Base-by-base conservation (phyloP, 2,797 vertebrate genomes). In the Podargus strigoides region DNA sequence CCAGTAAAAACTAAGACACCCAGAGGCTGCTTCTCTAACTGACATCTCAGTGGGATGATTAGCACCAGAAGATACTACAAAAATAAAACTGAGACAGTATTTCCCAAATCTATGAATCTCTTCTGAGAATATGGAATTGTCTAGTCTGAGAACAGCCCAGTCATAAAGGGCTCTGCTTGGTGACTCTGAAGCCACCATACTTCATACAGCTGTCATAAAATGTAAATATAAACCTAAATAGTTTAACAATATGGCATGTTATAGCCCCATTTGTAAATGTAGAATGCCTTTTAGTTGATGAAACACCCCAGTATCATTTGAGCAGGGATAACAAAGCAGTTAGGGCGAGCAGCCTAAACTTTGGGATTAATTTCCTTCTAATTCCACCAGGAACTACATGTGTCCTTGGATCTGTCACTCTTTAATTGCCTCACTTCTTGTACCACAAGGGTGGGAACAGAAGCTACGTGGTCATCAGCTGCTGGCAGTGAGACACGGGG, bases 401-500 rank as follows among this genome's bases (percentile, higher is more conserved):
- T 9, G 6, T 49, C n/a, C 42, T 74, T 2, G 2, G 39, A 34
- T 34, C 36, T 63, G n/a, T 22, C 76, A 46, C 26, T 59, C 50
- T 76, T 52, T n/a, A 53, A 22, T 27, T 41, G 34, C 46, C 30
- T 72, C 52, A 26, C 5, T 63, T 50, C 20, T 7, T 53, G 23
- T 47, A 41, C 64, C 39, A 16, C 39, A 12, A 41, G 58, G 32
- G 52, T 46, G 14, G 23, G 77, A 66, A 37, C 28, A 42, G 22
- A 69, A 64, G 34, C 44, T 41, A 11, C 1, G 1, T 7, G 24
- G 55, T 46, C 39, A 41, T 13, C 34, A 58, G 30, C 30, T 52
- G 21, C 9, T 14, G 20, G 34, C 32, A 76, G 50, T 0, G 1
- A 53, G 37, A 18, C 26, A 7, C 2, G 17, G 2, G 21, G 32